Base-by-base conservation (phyloP, 1,140 invertebrate species). In the Drosophila sulfurigaster region DNA sequence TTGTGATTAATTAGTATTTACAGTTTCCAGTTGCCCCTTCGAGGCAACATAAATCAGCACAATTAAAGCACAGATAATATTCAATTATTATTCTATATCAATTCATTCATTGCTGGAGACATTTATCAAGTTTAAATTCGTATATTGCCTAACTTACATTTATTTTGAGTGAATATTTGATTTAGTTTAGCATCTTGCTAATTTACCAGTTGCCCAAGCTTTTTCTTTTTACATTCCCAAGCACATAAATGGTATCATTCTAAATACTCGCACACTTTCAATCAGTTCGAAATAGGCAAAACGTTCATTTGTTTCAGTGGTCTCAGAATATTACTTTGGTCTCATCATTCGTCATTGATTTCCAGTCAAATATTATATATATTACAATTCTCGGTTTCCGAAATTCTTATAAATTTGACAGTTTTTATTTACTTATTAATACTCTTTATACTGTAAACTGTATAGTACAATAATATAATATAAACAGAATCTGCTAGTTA, bases 81-180 rank as follows among this genome's bases (percentile, higher is more conserved):
- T 70, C 5, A 75, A 48, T 56, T 52, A 28, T 32, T 54, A 57
- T 11, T 11, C 15, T 28, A 25, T 46, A 68, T 43, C 49, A 57
- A 68, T 58, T 60, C 46, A 56, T 51, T 63, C 58, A 69, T 69
- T 74, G 71, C 56, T 52, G 64, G 68, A 59, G 51, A 64, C 67
- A 75, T 71, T 58, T 38, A 58, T 57, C 16, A 56, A 51, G 13
- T 71, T 65, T 76, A 76, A 76, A 76, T 76, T 76, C 73, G 70
- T 64, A 30, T 71, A 43, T 64, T 60, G 13, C 41, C 54, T 49
- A 74, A 52, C 51, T 68, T 54, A 65, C 69, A 45, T 43, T 68
- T 54, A 65, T 10, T 38, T 43, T 45, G 28, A 45, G 62, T 46
- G 28, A 11, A 49, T 59, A 54, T 62, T 70, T 30, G 0, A 54